Conservation (phyloP, 64 coral and sea anemone genomes). For the Acropora yongei region DNA sequence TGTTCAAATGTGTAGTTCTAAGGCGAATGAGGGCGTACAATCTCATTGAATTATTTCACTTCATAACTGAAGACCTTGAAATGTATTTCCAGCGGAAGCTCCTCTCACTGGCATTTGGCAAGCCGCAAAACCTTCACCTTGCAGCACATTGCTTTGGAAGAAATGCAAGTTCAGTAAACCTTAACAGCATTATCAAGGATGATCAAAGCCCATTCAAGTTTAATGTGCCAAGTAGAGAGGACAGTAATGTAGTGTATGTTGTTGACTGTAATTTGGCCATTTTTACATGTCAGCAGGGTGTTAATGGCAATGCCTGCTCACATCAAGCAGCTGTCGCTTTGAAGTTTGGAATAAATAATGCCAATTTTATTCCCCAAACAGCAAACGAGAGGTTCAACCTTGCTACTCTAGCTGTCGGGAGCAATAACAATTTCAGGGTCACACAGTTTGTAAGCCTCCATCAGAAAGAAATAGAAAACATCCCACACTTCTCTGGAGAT, state of each 20-base stretch:
- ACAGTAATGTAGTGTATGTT: constrained; percentile 31
- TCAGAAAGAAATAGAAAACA: constrained; percentile 35
- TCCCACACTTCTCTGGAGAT: not conserved
- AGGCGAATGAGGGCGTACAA: constrained; percentile 35
- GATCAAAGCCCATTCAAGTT: constrained; percentile 45
- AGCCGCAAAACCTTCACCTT: constrained; percentile 40
- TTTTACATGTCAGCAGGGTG: constrained; percentile 63
- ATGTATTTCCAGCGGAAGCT: constrained; percentile 50
- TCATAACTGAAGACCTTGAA: constrained; percentile 51
- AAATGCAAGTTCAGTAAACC: constrained; percentile 24
- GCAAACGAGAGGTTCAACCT: constrained; percentile 26
- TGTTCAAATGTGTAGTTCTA: constrained; percentile 75
- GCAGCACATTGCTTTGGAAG: constrained; percentile 55
- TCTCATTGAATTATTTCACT: constrained; percentile 53
- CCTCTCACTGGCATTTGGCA: constrained; percentile 45
- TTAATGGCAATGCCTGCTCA: constrained; percentile 54
- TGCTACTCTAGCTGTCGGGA: constrained; percentile 20
- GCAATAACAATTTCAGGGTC: not conserved
- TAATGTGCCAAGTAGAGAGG: constrained; percentile 37
- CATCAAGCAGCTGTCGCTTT: constrained; percentile 73
- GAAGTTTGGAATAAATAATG: constrained; percentile 47
- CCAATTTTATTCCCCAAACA: constrained; percentile 39
- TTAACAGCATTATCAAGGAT: not conserved
- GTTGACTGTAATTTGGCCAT: constrained; percentile 46
- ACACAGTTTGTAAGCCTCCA: constrained; percentile 10